Evolutionary conservation across 2,797 vertebrate genomes (phyloP).

Genomic region (Syngnathus rostellatus): DNA sequence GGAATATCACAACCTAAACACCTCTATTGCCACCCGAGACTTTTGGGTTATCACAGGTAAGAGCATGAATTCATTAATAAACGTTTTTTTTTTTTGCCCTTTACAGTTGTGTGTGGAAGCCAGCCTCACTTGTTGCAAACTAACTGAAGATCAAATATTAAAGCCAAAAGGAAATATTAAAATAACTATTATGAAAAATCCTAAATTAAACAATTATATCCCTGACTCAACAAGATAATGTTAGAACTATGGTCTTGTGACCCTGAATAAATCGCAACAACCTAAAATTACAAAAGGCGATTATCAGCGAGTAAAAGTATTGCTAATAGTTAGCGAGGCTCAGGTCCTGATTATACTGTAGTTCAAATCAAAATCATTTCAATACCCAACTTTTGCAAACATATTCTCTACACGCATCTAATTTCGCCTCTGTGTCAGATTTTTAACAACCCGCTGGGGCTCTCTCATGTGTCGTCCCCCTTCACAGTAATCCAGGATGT

Average conservation of each 20-base stretch:
- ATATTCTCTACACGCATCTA: neutral
- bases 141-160: too few relatives aligned
- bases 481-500: slow-evolving; percentile 90
- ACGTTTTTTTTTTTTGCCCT: neutral
- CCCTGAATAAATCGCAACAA: slow-evolving; percentile 18
- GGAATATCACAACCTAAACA: slow-evolving; percentile 96
- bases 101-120: neutral
- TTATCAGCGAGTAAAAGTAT: neutral
- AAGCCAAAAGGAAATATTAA: too few relatives aligned
- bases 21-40: slow-evolving; percentile 84
- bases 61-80: neutral
- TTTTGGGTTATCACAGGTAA: slow-evolving; percentile 98
- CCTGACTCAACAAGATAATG: slow-evolving; percentile 11
- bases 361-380: neutral
- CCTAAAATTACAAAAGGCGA: slow-evolving; percentile 2
- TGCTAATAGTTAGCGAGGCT: neutral
- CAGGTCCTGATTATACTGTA: neutral
- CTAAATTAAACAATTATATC: too few relatives aligned
- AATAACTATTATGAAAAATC: too few relatives aligned
- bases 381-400: neutral
- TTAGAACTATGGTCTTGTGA: slow-evolving; percentile 26
- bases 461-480: slow-evolving; percentile 24
- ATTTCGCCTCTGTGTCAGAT: slow-evolving; percentile 11
- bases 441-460: slow-evolving; percentile 26
- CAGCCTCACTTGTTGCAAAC: neutral